phyloP scores from a whole-genome alignment of 2,888 invertebrate species.

The Phalera bucephala region DNA sequence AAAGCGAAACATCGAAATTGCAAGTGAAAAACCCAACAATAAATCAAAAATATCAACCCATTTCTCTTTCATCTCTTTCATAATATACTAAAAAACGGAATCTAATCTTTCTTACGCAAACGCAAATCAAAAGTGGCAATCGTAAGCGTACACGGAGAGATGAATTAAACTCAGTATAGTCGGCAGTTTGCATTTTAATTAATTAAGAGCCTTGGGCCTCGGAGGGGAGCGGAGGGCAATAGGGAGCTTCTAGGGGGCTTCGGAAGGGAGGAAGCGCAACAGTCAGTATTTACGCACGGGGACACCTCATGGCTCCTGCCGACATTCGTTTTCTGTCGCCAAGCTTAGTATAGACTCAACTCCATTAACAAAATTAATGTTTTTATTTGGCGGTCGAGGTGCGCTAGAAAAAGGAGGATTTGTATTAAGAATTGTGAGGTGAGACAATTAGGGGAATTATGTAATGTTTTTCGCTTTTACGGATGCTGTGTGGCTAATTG shows the following conservation, averaged over 20 bases:
- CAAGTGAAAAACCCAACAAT: too few relatives aligned
- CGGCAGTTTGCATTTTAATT: slow-evolving; percentile 77
- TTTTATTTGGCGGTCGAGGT: slow-evolving; percentile 68
- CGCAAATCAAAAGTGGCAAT: slow-evolving; percentile 60
- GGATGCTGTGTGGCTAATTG: too few relatives aligned
- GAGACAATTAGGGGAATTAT: slow-evolving; percentile 17
- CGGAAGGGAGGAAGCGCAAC: slow-evolving; percentile 46
- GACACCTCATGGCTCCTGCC: slow-evolving; percentile 59
- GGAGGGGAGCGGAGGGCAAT: slow-evolving; percentile 17
- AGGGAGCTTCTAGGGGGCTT: slow-evolving; percentile 7
- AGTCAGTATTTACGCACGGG: slow-evolving; percentile 69
- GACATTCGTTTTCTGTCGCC: slow-evolving; percentile 60
- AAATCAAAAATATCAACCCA: background rate
- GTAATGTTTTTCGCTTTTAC: background rate
- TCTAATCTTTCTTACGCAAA: slow-evolving; percentile 28
- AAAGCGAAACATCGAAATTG: too few relatives aligned
- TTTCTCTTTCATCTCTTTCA: background rate
- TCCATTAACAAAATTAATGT: slow-evolving; percentile 84
- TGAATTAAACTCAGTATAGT: slow-evolving; percentile 60
- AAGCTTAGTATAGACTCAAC: slow-evolving; percentile 68
- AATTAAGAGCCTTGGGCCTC: slow-evolving; percentile 58
- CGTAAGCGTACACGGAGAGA: slow-evolving; percentile 40
- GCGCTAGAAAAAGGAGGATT: slow-evolving; percentile 8
- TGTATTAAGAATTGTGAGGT: slow-evolving; percentile 4
- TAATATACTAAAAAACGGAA: slow-evolving; percentile 14